Percentiles rank a stretch among this genome's conserved stretches.
Evolutionary conservation across 2,113 vertebrate genomes (phyloP).

Genomic region (Plecotus auritus): DNA sequence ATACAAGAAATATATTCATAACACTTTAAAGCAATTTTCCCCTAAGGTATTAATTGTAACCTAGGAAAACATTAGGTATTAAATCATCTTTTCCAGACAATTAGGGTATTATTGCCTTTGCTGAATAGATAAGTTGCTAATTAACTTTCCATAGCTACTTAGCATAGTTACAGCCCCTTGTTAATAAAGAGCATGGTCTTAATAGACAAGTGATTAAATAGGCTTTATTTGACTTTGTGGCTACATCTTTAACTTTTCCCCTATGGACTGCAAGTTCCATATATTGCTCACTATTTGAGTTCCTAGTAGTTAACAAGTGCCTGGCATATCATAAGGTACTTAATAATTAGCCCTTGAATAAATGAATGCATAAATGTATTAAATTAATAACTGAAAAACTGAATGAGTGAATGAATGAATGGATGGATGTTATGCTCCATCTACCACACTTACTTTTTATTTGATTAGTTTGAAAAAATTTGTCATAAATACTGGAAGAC

Average conservation of each 20-base stretch:
- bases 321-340: fast-evolving
- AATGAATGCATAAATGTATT: neutral
- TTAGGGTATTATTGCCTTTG: neutral
- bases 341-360: neutral
- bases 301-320: neutral
- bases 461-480: neutral
- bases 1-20: neutral
- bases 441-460: neutral
- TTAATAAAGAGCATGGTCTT: neutral
- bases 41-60: neutral
- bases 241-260: neutral
- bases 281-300: neutral
- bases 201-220: neutral
- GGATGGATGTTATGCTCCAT: fast-evolving
- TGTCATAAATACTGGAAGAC: neutral
- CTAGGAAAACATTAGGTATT: neutral
- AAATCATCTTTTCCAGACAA: neutral
- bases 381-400: neutral
- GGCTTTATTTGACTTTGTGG: neutral
- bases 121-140: neutral
- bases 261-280: neutral
- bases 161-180: neutral
- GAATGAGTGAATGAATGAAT: neutral
- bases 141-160: neutral
- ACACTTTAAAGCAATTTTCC: neutral